Conservation (phyloP, 2,797 vertebrate genomes). For the Todus mexicanus region DNA sequence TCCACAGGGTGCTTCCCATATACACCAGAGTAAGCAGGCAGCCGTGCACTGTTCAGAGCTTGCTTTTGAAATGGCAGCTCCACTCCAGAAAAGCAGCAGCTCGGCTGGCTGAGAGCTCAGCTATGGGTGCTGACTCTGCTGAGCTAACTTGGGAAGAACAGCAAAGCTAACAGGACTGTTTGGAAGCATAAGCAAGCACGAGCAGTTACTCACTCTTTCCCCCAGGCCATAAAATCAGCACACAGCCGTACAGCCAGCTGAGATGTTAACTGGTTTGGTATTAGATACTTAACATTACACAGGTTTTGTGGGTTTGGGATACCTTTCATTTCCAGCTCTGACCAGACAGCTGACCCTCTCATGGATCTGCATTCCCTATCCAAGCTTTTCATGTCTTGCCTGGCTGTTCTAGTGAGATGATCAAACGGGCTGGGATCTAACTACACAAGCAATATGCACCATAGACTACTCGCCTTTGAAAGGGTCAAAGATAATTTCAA, state of each 20-base stretch:
- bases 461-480: neutral
- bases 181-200: neutral
- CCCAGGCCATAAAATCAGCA: neutral
- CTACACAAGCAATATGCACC: neutral
- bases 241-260: neutral
- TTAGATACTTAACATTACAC: neutral
- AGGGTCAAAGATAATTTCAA: slow-evolving; percentile 1
- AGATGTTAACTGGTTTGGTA: neutral
- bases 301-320: neutral
- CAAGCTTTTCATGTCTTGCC: neutral
- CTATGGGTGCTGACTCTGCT: neutral
- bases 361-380: neutral
- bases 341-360: neutral
- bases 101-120: neutral
- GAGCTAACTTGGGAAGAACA: neutral
- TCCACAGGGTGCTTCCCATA: neutral
- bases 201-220: neutral
- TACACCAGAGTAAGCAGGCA: neutral
- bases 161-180: neutral
- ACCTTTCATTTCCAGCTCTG: neutral
- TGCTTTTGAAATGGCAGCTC: neutral
- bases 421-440: slow-evolving; percentile 4
- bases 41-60: neutral
- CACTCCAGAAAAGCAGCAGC: neutral
- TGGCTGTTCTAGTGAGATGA: neutral